These are phyloP conservation scores for Antheraea yamamai DNA, from an alignment of 2,888 invertebrate genomes.

Conservation along the genomic window DNA sequence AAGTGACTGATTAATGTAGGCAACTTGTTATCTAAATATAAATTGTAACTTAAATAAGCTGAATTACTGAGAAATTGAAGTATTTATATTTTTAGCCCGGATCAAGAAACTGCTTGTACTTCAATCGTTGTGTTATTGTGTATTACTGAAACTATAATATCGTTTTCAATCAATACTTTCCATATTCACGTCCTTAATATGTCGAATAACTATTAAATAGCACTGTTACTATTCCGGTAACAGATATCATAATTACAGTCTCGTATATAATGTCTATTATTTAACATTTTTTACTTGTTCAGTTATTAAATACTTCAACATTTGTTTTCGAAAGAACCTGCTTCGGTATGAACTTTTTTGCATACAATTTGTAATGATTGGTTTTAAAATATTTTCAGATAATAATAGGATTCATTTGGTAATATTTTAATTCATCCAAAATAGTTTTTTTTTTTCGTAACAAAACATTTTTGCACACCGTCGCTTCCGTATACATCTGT, in stretches of 20 bases:
- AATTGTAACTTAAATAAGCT: neutral
- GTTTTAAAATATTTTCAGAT: neutral
- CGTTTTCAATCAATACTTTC: neutral
- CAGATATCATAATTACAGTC: neutral
- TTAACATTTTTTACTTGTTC: neutral
- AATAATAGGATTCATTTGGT: neutral
- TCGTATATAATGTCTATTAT: neutral
- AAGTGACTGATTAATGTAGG: too few species aligned
- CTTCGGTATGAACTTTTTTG: neutral
- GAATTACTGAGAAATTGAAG: neutral
- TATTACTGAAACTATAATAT: neutral
- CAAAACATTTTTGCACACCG: constrained; percentile 29
- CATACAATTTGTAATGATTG: neutral
- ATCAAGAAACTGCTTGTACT: neutral
- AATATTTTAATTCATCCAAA: neutral
- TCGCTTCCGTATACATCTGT: constrained; percentile 52
- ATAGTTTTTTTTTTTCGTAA: neutral
- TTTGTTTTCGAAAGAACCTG: neutral
- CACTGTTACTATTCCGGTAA: neutral
- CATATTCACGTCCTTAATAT: neutral
- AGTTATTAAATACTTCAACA: neutral
- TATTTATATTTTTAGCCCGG: neutral
- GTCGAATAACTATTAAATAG: neutral
- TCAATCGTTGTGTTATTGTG: neutral
- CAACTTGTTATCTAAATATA: too few species aligned